phyloP scores from a whole-genome alignment of 2,888 invertebrate species.

The Trissolcus japonicus region DNA sequence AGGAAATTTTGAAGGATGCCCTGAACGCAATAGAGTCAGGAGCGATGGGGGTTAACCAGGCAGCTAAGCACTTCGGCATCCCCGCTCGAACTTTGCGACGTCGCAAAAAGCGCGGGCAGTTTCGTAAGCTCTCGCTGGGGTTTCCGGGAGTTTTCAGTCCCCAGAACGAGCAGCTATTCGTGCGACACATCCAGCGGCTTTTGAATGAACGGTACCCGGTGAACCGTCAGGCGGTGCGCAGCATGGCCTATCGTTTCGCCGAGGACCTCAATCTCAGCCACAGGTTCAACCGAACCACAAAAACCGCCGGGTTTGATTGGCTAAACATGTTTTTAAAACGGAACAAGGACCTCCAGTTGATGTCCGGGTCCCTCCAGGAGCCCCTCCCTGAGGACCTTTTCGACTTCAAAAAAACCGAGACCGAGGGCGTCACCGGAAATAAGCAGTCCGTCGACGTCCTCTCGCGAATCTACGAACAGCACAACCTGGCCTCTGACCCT shows the following conservation, averaged over 20 bases:
- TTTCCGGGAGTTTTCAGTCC: conserved; percentile 18
- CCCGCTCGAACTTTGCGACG: conserved; percentile 16
- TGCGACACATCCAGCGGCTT: conserved; percentile 9
- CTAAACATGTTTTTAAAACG: conserved; percentile 31
- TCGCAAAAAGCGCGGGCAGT: conserved; percentile 3
- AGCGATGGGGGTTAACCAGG: conserved; percentile 15
- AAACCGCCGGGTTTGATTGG: conserved; percentile 53
- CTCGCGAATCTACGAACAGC: conserved; percentile 1
- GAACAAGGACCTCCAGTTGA: conserved; percentile 22
- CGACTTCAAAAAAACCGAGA: conserved; percentile 20
- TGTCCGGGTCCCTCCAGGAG: neutral
- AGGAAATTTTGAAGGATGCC: conserved; percentile 19
- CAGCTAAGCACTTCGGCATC: conserved; percentile 14
- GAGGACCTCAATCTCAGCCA: conserved; percentile 35
- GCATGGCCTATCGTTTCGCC: conserved; percentile 48
- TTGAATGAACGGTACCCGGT: conserved; percentile 19
- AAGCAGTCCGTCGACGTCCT: conserved; percentile 13
- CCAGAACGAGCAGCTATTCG: conserved; percentile 23
- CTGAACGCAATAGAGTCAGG: conserved; percentile 10
- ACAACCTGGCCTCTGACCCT: neutral
- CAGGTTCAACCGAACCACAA: conserved; percentile 26
- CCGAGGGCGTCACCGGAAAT: neutral
- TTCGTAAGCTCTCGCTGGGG: conserved; percentile 3
- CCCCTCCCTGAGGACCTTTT: conserved; percentile 5
- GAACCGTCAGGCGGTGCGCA: conserved; percentile 22